phyloP scores from a whole-genome alignment of 2,113 vertebrate genomes.

The Rhodinocichla rosea region DNA sequence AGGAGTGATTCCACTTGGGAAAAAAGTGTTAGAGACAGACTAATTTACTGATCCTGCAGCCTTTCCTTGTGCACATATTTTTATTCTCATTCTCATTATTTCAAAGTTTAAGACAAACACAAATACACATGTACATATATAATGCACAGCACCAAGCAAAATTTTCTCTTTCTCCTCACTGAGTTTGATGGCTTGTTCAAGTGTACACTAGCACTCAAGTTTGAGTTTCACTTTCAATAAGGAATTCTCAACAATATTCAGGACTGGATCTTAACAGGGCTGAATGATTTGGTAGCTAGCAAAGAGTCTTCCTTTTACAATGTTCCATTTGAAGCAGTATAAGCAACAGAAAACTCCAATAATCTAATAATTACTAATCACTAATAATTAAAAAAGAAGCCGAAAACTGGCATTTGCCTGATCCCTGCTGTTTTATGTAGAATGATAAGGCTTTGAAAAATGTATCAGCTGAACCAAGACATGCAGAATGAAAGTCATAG shows the following conservation, averaged over 20 bases:
- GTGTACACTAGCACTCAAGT: neutral
- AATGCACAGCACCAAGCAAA: neutral
- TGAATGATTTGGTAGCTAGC: neutral
- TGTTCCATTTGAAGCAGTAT: neutral
- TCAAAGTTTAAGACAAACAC: neutral
- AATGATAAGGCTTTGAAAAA: neutral
- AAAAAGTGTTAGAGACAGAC: neutral
- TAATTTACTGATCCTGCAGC: neutral
- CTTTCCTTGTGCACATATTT: neutral
- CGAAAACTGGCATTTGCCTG: neutral
- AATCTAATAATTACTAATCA: neutral
- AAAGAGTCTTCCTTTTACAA: neutral
- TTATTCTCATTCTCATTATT: neutral
- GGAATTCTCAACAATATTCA: neutral
- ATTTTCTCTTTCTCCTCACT: neutral
- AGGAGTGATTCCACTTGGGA: neutral
- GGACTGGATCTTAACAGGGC: neutral
- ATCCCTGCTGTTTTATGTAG: neutral
- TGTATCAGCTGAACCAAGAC: neutral
- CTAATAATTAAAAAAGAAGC: neutral
- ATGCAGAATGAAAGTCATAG: neutral
- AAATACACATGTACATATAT: neutral
- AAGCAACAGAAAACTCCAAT: neutral
- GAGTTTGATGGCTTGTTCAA: neutral
- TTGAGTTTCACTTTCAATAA: neutral